Base-by-base conservation (phyloP, 1,140 invertebrate genomes). In the Ceratina japonica region DNA sequence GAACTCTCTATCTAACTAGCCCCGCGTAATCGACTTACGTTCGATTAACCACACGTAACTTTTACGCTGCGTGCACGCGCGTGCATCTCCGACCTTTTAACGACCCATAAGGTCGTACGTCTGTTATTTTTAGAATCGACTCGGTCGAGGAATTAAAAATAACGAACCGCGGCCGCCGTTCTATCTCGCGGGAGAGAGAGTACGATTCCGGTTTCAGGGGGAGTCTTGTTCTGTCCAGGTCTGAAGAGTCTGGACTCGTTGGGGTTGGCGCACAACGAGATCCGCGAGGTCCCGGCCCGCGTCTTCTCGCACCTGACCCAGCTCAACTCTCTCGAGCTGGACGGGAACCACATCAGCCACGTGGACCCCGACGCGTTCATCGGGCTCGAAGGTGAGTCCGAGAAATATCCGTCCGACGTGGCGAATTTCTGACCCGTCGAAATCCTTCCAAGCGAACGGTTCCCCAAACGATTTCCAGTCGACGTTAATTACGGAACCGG, bases 281-380 rank as follows among this genome's bases (percentile, higher is more conserved):
- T 98, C 75, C 94, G 93, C 69, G 94, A 95, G 83, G 94, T 98
- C 69, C 96, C 96, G 49, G 94, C 95, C 12, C 94, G 95, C 84
- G 97, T 97, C 51, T 98, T 98, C 91, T 95, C 95, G 4, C 95
- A 97, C 90, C 93, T 98, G 79, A 94, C 92, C 27, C 94, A 95
- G 85, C 93, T 98, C 52, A 97, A 97, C 91, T 97, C 96, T 13
- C 92, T 98, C 86, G 97, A 97, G 92, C 91, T 98, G 75, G 97
- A 97, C 86, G 96, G 96, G 62, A 98, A 98, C 92, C 93, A 94
- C 80, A 97, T 98, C 85, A 94, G 93, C 74, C 94, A 94, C 61
- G 94, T 98, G 75, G 95, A 97, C 91, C 94, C 96, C 71, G 95
- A 96, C 83, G 96, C 97, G 15, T 98, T 98, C 88, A 94, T 94